A percentile compares a stretch with the other conserved stretches of the same genome.
These are phyloP conservation scores for Arge pagana DNA, from an alignment of 2,888 invertebrate genomes.

Conservation along the genomic window DNA sequence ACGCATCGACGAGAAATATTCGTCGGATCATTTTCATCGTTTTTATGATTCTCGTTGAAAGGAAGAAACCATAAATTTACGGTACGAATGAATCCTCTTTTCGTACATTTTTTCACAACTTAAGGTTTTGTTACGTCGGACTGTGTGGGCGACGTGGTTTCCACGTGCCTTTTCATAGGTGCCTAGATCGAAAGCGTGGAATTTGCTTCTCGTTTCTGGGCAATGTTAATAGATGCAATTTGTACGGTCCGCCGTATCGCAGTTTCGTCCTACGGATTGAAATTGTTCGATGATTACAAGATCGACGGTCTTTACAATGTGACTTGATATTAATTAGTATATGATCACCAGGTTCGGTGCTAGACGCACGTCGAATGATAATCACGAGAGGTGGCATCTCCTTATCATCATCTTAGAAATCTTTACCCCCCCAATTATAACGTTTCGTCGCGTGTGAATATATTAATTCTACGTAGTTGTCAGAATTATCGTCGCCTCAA, in stretches of 20 bases:
- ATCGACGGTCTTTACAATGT: slow-evolving; percentile 29
- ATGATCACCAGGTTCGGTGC: slow-evolving; percentile 29
- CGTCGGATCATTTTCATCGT: too few relatives aligned
- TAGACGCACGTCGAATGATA: background rate
- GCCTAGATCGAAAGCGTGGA: background rate
- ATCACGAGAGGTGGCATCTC: slow-evolving; percentile 6
- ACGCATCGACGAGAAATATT: too few relatives aligned
- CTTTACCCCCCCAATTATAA: slow-evolving; percentile 19
- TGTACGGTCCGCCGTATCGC: background rate
- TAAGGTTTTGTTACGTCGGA: too few relatives aligned
- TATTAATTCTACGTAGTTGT: too few relatives aligned
- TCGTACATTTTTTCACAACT: too few relatives aligned
- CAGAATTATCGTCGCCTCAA: too few relatives aligned
- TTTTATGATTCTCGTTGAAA: too few relatives aligned
- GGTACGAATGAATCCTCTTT: too few relatives aligned
- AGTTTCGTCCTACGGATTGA: background rate
- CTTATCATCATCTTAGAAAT: slow-evolving; percentile 23
- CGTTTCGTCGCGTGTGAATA: slow-evolving; percentile 23
- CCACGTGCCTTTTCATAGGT: slow-evolving; percentile 15
- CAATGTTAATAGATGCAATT: background rate
- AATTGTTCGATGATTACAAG: slow-evolving; percentile 15
- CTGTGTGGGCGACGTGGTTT: slow-evolving; percentile 23
- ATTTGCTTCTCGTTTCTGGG: slow-evolving; percentile 7
- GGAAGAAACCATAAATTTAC: too few relatives aligned
- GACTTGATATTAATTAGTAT: slow-evolving; percentile 35